phyloP scores from a whole-genome alignment of 92 coral and sea anemone genomes.

The Micromussa lordhowensis region DNA sequence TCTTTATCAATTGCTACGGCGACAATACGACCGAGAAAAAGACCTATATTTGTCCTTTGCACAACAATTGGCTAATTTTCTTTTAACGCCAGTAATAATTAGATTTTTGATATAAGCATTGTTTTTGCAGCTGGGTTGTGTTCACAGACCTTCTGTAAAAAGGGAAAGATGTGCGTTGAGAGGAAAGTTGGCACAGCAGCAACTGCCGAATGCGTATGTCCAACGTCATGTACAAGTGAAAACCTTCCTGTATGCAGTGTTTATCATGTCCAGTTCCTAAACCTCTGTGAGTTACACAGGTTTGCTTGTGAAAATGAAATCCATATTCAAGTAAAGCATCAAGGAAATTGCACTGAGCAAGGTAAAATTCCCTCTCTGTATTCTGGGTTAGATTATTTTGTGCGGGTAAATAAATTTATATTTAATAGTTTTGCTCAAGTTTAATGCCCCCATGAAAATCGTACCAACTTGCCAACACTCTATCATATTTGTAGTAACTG shows the following conservation, averaged over 20 bases:
- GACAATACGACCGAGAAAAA: too few relatives aligned
- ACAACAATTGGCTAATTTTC: neutral
- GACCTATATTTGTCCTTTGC: too few relatives aligned
- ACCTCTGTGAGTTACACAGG: slow-evolving; percentile 54
- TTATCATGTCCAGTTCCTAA: slow-evolving; percentile 33
- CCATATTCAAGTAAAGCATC: slow-evolving; percentile 25
- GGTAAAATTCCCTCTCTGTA: neutral
- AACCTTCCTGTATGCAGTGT: slow-evolving; percentile 31
- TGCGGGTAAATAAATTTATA: too few relatives aligned
- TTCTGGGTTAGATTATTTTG: neutral
- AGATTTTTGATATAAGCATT: neutral
- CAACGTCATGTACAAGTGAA: slow-evolving; percentile 32
- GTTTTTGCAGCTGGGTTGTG: neutral
- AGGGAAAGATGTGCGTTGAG: slow-evolving; percentile 17
- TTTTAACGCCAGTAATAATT: neutral
- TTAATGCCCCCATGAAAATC: too few relatives aligned
- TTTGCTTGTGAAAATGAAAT: slow-evolving; percentile 54
- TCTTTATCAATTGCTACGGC: too few relatives aligned
- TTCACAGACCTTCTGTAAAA: neutral
- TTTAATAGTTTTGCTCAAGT: too few relatives aligned
- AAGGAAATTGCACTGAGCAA: slow-evolving; percentile 32
- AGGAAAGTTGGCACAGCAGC: neutral
- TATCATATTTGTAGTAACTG: too few relatives aligned
- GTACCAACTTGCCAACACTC: too few relatives aligned
- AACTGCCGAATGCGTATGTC: slow-evolving; percentile 35